phyloP scores from a whole-genome alignment of 2,797 vertebrate genomes.

The Erpetoichthys calabaricus region DNA sequence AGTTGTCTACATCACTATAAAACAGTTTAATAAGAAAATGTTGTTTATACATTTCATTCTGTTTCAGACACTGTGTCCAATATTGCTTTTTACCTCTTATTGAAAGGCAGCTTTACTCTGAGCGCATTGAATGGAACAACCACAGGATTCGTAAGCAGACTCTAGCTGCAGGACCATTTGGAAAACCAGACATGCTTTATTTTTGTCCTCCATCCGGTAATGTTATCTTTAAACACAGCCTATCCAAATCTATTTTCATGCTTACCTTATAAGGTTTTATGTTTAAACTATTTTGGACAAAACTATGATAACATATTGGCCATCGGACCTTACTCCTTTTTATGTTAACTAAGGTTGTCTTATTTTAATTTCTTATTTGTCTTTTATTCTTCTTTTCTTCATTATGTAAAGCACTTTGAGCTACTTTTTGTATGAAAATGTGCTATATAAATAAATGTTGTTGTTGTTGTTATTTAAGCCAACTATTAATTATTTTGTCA shows the following conservation, averaged over 20 bases:
- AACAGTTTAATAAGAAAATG: neutral
- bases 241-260: neutral
- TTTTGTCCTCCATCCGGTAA: conserved; percentile 2
- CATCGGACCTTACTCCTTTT: no score
- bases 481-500: no score
- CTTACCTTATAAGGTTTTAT: neutral
- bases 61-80: conserved; percentile 2
- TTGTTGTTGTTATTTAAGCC: no score
- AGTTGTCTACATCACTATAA: neutral
- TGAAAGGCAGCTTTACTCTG: neutral
- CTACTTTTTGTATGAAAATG: no score
- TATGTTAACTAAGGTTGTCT: no score
- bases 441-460: no score
- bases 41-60: neutral
- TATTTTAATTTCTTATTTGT: no score
- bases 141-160: neutral
- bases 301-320: neutral
- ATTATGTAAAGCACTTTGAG: no score
- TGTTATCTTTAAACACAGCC: no score
- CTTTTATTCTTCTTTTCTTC: no score
- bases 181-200: neutral
- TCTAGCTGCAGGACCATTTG: neutral
- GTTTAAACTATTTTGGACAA: neutral
- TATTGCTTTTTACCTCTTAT: conserved; percentile 1
- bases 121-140: neutral